These are phyloP conservation scores for Leptobrachium ailaonicum DNA, from an alignment of 2,113 vertebrate genomes.

Conservation along the genomic window DNA sequence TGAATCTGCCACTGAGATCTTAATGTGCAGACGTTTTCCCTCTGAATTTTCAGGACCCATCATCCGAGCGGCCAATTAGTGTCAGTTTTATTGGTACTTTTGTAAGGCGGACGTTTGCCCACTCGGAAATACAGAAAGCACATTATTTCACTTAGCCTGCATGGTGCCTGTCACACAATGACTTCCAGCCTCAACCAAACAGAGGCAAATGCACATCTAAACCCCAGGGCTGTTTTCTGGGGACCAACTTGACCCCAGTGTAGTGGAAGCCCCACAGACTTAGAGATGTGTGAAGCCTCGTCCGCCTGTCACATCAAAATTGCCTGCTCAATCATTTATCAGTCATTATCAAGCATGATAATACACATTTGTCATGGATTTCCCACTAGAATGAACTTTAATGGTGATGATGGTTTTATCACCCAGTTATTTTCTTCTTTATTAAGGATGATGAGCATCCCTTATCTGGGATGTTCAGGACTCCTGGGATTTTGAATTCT, in stretches of 20 bases:
- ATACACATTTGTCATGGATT: no score
- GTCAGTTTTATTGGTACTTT: constrained; percentile 50
- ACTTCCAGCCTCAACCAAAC: constrained; percentile 43
- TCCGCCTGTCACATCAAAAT: constrained; percentile 22
- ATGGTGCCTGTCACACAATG: constrained; percentile 46
- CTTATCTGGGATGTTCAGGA: no score
- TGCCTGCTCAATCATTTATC: constrained; percentile 31
- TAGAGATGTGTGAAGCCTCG: constrained; percentile 22
- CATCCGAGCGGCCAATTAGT: constrained; percentile 50
- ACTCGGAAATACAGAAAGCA: constrained; percentile 47
- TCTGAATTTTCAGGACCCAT: constrained; percentile 49
- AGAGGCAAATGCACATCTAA: constrained; percentile 43
- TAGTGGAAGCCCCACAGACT: constrained; percentile 36
- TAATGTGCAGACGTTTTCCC: constrained; percentile 47
- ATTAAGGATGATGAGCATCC: no score
- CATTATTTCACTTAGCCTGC: constrained; percentile 47
- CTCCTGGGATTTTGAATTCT: no score
- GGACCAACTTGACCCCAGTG: constrained; percentile 29
- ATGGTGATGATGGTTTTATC: no score
- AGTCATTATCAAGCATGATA: not conserved
- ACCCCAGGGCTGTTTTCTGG: constrained; percentile 31
- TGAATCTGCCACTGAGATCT: constrained; percentile 49
- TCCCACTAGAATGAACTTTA: no score
- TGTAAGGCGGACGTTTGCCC: constrained; percentile 47
- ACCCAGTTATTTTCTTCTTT: no score